Base-by-base conservation (phyloP, 1,140 invertebrate species). In the Bombus pyrosoma region DNA sequence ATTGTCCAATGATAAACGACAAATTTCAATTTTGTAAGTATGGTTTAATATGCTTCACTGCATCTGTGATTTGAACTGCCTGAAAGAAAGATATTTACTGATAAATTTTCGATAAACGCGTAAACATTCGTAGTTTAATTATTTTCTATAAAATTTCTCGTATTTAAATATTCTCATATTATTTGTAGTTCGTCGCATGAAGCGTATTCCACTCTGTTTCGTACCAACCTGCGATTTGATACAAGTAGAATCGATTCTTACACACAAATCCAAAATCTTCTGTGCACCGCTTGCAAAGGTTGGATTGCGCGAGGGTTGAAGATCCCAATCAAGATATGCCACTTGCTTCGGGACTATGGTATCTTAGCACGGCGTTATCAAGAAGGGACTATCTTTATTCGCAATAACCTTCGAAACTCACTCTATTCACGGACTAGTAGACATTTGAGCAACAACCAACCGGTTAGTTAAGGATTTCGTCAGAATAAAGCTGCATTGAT, bases 271-370 rank as follows among this genome's bases (percentile, higher is more conserved):
- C 59, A 41, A 41, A 76, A 83, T 83, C 78, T 78, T 74, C 59
- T 76, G 39, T 82, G 75, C 69, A 73, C 64, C 81, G 68, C 47
- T 47, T 87, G 79, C 80, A 81, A 79, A 66, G 64, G 78, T 75
- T 87, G 69, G 73, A 81, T 86, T 79, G 64, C 53, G 68, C 64
- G 75, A 85, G 84, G 82, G 83, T 81, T 80, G 47, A 75, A 92
- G 92, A 92, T 92, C 86, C 79, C 83, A 92, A 92, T 92, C 90
- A 91, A 92, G 92, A 92, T 92, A 92, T 4, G 83, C 81, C 81
- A 84, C 81, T 92, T 83, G 87, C 87, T 86, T 87, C 83, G 87
- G 81, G 88, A 87, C 88, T 86, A 84, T 80, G 77, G 69, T 92
- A 92, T 92, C 92, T 92, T 89, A 90, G 86, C 62, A 69, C 41